Evolutionary conservation across 2,113 vertebrate genomes (phyloP).

Genomic region (Malaclemys terrapin): DNA sequence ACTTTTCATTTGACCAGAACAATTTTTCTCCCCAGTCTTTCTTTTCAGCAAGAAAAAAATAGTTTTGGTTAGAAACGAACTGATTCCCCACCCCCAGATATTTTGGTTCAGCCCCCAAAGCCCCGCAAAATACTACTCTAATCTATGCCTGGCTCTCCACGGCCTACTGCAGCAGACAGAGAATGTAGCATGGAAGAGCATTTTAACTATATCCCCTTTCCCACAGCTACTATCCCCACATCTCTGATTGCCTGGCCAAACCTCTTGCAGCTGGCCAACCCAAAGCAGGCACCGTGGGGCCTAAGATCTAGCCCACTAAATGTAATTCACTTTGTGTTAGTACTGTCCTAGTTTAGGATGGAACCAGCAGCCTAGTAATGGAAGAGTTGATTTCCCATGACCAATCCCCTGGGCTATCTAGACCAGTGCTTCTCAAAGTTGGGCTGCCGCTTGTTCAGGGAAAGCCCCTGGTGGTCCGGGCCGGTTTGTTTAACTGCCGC

Average conservation of each 20-base stretch:
- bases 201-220: accelerated
- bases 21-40: neutral
- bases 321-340: neutral
- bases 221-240: accelerated
- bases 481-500: no score
- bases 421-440: no score
- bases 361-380: neutral
- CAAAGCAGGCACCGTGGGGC: neutral
- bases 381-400: neutral
- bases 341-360: neutral
- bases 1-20: neutral
- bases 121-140: neutral
- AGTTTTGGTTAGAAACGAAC: neutral
- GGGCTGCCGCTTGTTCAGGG: no score
- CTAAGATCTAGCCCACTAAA: neutral
- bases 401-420: neutral
- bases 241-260: neutral
- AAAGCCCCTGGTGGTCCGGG: no score
- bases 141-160: neutral
- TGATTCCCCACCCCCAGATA: no score
- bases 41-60: neutral
- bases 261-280: neutral
- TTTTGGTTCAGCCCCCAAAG: neutral
- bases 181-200: neutral
- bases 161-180: accelerated